Evolutionary conservation across 2,113 vertebrate species (phyloP).

Genomic region (Nannospalax galili): DNA sequence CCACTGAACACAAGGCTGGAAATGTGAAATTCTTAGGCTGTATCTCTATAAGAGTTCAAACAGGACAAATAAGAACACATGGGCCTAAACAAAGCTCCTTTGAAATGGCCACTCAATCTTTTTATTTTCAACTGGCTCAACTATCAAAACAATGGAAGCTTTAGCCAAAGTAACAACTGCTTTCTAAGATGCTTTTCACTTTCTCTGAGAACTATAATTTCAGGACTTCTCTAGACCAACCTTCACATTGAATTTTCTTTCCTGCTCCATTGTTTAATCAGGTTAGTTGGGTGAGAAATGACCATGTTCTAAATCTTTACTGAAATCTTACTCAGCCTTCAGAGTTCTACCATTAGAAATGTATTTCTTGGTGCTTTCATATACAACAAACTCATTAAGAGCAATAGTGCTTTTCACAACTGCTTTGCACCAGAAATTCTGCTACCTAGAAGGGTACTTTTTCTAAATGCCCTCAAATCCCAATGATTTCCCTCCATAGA

Average conservation of each 20-base stretch:
- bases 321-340: not conserved
- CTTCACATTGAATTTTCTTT: not conserved
- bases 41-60: slow-evolving; percentile 1
- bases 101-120: not conserved
- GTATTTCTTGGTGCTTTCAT: not conserved
- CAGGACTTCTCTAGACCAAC: not conserved
- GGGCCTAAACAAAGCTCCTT: not conserved
- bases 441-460: not conserved
- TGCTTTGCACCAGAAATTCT: not conserved
- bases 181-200: not conserved
- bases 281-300: not conserved
- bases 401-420: not conserved
- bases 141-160: not conserved
- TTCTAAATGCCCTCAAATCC: not conserved
- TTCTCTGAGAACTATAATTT: not conserved
- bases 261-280: not conserved
- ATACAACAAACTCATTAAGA: not conserved
- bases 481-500: not conserved
- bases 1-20: not conserved
- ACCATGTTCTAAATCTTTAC: not conserved
- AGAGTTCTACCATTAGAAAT: not conserved
- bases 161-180: not conserved
- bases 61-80: slow-evolving; percentile 23
- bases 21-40: not conserved
- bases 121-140: not conserved